Evolutionary conservation across 2,113 vertebrate species (phyloP).

Genomic region (Puma concolor): DNA sequence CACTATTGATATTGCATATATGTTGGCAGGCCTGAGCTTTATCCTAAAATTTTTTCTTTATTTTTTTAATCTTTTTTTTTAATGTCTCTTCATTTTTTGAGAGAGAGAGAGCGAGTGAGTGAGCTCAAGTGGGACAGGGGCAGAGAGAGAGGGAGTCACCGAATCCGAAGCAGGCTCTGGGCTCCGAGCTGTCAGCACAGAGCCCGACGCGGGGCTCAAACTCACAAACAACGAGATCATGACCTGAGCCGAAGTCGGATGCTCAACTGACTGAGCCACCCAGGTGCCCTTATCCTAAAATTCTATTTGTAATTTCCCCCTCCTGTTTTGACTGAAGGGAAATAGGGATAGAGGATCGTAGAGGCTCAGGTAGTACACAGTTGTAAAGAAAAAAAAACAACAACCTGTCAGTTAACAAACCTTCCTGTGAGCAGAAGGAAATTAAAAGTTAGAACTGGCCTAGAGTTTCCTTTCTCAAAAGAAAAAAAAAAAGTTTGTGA

Average conservation of each 20-base stretch:
- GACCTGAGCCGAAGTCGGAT: too few species aligned
- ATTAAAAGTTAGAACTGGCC: not conserved
- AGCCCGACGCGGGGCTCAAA: too few species aligned
- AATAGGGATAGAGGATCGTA: not conserved
- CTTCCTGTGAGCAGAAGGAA: not conserved
- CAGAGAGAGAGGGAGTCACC: too few species aligned
- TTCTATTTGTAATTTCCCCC: not conserved
- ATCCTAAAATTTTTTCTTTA: not conserved
- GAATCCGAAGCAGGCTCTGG: too few species aligned
- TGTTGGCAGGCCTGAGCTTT: not conserved
- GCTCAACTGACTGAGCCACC: too few species aligned
- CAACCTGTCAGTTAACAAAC: not conserved
- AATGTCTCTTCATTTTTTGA: too few species aligned
- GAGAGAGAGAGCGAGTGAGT: too few species aligned
- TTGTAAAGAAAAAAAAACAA: slow-evolving; percentile 42
- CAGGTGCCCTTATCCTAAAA: not conserved
- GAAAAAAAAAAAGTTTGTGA: not conserved
- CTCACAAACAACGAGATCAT: too few species aligned
- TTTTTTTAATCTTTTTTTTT: not conserved
- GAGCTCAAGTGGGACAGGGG: too few species aligned
- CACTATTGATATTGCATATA: not conserved
- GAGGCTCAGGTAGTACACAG: not conserved
- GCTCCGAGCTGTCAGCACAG: too few species aligned
- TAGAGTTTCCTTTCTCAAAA: not conserved
- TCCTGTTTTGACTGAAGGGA: not conserved